Percentiles rank a stretch among this genome's conserved stretches.
These are phyloP conservation scores for Exocentrus adspersus DNA, from an alignment of 2,888 invertebrate genomes.

Conservation along the genomic window DNA sequence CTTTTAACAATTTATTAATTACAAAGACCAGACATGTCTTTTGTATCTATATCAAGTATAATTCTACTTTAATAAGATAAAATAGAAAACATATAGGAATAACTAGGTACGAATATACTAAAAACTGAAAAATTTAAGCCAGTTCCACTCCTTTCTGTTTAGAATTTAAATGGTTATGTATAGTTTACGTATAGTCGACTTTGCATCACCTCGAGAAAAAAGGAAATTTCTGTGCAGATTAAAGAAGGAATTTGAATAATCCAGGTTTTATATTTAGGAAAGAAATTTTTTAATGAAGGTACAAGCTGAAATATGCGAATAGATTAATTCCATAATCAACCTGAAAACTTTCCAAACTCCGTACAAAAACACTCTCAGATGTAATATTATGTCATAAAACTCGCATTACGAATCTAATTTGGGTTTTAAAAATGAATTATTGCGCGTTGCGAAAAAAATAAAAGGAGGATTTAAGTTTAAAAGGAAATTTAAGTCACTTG, in stretches of 20 bases:
- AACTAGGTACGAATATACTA: too few relatives aligned
- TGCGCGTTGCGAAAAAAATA: constrained; percentile 15
- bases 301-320: constrained; percentile 22
- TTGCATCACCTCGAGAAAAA: neutral
- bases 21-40: too few relatives aligned
- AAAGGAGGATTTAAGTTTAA: constrained; percentile 17
- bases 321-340: constrained; percentile 27
- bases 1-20: too few relatives aligned
- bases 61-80: too few relatives aligned
- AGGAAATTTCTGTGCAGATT: neutral
- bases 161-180: too few relatives aligned
- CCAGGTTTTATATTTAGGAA: neutral
- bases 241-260: constrained; percentile 17
- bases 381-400: constrained; percentile 24
- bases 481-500: constrained; percentile 28
- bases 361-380: constrained; percentile 18
- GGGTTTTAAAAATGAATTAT: constrained; percentile 27
- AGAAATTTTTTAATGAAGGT: constrained; percentile 13
- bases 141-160: too few relatives aligned
- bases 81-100: too few relatives aligned
- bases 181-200: too few relatives aligned
- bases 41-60: too few relatives aligned
- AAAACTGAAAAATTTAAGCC: too few relatives aligned
- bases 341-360: constrained; percentile 22
- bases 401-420: constrained; percentile 29